These are phyloP conservation scores for Plotosus lineatus DNA, from an alignment of 2,113 vertebrate species.

Conservation along the genomic window DNA sequence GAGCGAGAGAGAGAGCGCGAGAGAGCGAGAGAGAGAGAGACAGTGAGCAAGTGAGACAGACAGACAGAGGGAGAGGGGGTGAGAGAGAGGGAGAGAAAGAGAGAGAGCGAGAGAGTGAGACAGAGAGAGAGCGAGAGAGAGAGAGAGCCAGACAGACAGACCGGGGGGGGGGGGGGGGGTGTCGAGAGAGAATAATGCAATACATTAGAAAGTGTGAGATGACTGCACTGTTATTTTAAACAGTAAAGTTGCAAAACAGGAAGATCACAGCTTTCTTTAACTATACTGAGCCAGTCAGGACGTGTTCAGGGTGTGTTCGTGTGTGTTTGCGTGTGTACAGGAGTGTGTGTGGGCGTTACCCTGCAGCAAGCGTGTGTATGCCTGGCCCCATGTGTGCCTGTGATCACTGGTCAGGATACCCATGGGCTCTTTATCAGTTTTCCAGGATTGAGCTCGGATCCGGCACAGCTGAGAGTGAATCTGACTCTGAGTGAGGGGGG, in stretches of 20 bases:
- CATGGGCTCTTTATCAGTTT: slow-evolving; percentile 83
- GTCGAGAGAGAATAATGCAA: too few relatives aligned
- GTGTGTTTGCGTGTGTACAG: background rate
- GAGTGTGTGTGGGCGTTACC: slow-evolving; percentile 62
- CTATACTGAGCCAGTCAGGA: background rate
- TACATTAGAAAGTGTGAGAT: too few relatives aligned
- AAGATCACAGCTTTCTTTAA: background rate
- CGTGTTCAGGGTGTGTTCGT: background rate
- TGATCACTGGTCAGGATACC: slow-evolving; percentile 85
- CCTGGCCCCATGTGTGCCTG: slow-evolving; percentile 81
- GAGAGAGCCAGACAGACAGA: too few relatives aligned
- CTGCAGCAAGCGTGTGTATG: slow-evolving; percentile 77
- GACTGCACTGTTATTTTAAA: background rate
- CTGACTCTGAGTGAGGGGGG: slow-evolving; percentile 79
- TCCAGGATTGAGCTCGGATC: slow-evolving; percentile 80
- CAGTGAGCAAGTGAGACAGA: too few relatives aligned
- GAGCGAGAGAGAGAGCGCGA: too few relatives aligned
- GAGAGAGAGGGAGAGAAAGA: too few relatives aligned
- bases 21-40: too few relatives aligned
- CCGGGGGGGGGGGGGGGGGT: too few relatives aligned
- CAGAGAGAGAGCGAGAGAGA: too few relatives aligned
- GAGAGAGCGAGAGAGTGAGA: too few relatives aligned
- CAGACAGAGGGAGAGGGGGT: too few relatives aligned
- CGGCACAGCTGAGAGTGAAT: slow-evolving; percentile 78
- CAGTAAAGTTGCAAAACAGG: background rate